Percentiles rank a stretch among this genome's conserved stretches.
Evolutionary conservation across 2,797 vertebrate genomes (phyloP).

Genomic region (Agapornis canus): DNA sequence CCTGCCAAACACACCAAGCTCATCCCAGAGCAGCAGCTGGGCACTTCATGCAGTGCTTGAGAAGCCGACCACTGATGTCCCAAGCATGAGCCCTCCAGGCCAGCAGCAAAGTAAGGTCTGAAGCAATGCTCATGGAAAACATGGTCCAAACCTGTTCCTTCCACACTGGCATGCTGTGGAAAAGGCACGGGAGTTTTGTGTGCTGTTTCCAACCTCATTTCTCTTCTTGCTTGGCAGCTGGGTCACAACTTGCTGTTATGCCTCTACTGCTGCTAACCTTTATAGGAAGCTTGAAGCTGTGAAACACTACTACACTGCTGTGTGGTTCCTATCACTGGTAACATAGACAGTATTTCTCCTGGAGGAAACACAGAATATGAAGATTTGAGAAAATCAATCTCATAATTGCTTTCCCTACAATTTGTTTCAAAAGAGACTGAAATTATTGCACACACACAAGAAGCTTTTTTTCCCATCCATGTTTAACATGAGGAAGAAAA

Average conservation of each 20-base stretch:
- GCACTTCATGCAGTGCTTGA: accelerated
- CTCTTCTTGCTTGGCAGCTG: neutral
- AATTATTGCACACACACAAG: neutral
- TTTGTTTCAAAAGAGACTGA: neutral
- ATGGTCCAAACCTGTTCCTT: neutral
- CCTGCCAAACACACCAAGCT: accelerated
- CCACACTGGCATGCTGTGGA: accelerated
- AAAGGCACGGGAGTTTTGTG: accelerated
- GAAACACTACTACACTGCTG: neutral
- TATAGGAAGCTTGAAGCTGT: neutral
- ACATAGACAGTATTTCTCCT: neutral
- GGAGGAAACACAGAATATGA: neutral
- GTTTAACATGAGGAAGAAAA: neutral
- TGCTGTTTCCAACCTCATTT: neutral
- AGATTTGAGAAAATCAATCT: neutral
- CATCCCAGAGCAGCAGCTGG: neutral
- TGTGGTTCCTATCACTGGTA: neutral
- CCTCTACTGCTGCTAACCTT: neutral
- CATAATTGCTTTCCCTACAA: neutral
- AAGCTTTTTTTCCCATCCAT: neutral
- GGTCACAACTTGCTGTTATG: neutral
- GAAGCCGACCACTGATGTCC: accelerated
- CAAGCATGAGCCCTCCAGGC: accelerated
- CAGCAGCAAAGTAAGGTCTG: neutral
- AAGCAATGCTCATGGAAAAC: accelerated